phyloP scores from a whole-genome alignment of 2,888 invertebrate species.

The Rhamnusium bicolor region DNA sequence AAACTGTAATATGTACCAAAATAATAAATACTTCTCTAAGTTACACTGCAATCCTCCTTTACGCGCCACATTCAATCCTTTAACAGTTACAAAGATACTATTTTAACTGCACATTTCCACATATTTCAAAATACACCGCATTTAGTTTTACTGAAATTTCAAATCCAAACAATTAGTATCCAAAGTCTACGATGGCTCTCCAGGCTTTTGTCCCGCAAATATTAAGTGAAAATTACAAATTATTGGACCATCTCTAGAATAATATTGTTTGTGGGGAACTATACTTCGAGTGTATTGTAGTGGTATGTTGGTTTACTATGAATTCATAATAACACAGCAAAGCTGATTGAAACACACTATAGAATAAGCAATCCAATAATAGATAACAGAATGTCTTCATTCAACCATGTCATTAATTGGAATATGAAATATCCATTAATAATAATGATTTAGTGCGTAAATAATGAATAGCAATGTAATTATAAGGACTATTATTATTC shows the following conservation, averaged over 20 bases:
- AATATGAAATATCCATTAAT: neutral
- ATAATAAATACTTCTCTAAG: too few species aligned
- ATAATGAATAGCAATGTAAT: too few species aligned
- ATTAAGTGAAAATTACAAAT: neutral
- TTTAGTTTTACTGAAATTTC: neutral
- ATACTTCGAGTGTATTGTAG: neutral
- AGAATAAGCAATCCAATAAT: neutral
- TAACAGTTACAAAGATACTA: too few species aligned
- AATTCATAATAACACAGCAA: neutral
- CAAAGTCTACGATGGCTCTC: neutral
- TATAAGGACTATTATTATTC: too few species aligned
- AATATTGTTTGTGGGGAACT: neutral
- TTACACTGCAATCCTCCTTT: too few species aligned
- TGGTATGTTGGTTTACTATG: neutral
- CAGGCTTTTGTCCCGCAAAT: neutral
- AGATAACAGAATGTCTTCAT: neutral
- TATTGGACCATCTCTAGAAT: neutral
- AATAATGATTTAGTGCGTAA: neutral
- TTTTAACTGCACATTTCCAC: too few species aligned
- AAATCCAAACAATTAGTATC: neutral
- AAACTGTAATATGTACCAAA: too few species aligned
- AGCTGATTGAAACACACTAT: neutral
- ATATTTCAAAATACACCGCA: too few species aligned
- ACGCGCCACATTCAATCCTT: too few species aligned
- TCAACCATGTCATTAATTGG: neutral